phyloP scores from a whole-genome alignment of 2,797 vertebrate genomes.

The Oreochromis mossambicus region DNA sequence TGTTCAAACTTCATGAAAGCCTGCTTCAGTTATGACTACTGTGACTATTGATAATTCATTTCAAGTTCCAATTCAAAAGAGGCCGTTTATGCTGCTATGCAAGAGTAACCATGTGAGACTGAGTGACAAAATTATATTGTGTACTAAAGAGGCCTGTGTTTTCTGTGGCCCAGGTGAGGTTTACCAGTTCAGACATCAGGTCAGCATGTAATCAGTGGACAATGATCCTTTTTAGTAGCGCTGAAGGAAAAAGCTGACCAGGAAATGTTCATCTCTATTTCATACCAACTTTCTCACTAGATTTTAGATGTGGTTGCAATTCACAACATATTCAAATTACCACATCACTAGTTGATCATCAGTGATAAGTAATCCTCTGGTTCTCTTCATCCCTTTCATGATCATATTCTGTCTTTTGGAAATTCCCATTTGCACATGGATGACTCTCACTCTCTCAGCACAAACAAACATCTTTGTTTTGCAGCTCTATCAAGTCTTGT shows the following conservation, averaged over 20 bases:
- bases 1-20: slow-evolving; percentile 1
- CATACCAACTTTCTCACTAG: neutral
- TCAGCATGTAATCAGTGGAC: neutral
- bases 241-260: neutral
- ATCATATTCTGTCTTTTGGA: neutral
- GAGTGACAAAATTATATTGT: neutral
- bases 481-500: neutral
- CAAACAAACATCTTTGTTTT: neutral
- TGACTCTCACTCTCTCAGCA: neutral
- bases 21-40: neutral
- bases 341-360: neutral
- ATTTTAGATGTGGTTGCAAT: neutral
- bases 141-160: neutral
- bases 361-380: neutral
- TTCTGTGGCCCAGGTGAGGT: neutral
- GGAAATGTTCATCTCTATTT: neutral
- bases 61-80: neutral
- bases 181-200: neutral
- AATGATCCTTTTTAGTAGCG: neutral
- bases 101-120: neutral
- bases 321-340: neutral
- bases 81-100: neutral
- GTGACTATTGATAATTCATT: neutral
- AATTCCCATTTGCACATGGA: neutral
- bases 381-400: neutral